A percentile compares a stretch with the other conserved stretches of the same genome.
phyloP scores from a whole-genome alignment of 2,888 invertebrate genomes.

The Chrysolina americana region DNA sequence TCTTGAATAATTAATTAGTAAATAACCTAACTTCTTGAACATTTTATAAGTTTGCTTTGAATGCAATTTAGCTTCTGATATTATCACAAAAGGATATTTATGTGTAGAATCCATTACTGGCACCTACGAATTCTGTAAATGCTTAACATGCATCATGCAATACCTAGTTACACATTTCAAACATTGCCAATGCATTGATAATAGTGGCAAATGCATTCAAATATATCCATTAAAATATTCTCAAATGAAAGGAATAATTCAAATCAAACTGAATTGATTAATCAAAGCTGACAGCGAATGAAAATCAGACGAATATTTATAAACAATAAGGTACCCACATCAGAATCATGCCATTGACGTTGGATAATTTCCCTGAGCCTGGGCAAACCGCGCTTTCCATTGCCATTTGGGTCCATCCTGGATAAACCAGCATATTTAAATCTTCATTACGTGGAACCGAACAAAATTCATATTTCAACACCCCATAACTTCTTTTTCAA shows the following conservation, averaged over 20 bases:
- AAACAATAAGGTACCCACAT: slow-evolving; percentile 70
- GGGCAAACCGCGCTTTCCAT: slow-evolving; percentile 75
- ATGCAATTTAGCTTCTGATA: neutral
- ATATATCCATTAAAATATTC: neutral
- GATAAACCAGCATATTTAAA: slow-evolving; percentile 49
- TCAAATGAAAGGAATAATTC: neutral
- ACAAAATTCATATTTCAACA: slow-evolving; percentile 19
- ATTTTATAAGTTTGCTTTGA: neutral
- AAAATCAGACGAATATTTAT: neutral
- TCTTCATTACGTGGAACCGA: slow-evolving; percentile 37
- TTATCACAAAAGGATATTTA: too few species aligned
- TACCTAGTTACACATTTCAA: neutral
- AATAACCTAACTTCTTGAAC: neutral
- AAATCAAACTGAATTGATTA: neutral
- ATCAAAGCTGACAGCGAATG: neutral
- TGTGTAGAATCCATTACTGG: neutral
- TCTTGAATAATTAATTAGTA: neutral
- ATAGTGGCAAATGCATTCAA: neutral
- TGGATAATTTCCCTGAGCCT: slow-evolving; percentile 76
- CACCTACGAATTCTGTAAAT: neutral
- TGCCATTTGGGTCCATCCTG: slow-evolving; percentile 72
- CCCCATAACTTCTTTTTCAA: slow-evolving; percentile 1
- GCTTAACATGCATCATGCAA: slow-evolving; percentile 1
- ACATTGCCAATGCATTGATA: neutral
- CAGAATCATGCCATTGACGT: slow-evolving; percentile 80